These are phyloP conservation scores for Acanthosoma haemorrhoidale DNA, from an alignment of 2,888 invertebrate genomes.

Conservation along the genomic window DNA sequence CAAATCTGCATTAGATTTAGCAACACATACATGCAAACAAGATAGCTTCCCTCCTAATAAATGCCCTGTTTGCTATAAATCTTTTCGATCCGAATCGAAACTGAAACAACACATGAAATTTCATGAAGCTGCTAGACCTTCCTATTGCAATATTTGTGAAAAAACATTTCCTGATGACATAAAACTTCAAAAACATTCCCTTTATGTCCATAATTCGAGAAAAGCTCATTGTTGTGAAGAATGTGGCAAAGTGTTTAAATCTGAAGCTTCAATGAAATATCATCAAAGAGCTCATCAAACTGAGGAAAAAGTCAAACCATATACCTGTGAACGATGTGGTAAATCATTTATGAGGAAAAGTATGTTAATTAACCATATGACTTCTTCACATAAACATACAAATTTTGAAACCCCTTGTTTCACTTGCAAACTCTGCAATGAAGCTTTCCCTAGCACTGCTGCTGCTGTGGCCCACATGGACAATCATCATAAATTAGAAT, in stretches of 20 bases:
- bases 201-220: slow-evolving; percentile 36
- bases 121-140: slow-evolving; percentile 36
- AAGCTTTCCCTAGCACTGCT: slow-evolving; percentile 41
- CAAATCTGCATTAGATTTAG: slow-evolving; percentile 28
- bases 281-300: slow-evolving; percentile 39
- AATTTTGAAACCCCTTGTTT: slow-evolving; percentile 40
- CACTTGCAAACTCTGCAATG: slow-evolving; percentile 42
- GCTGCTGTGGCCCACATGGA: slow-evolving; percentile 41
- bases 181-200: slow-evolving; percentile 39
- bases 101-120: slow-evolving; percentile 38
- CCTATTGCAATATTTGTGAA: slow-evolving; percentile 39
- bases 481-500: slow-evolving; percentile 37
- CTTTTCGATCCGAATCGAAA: slow-evolving; percentile 37
- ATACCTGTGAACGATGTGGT: slow-evolving; percentile 42
- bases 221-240: slow-evolving; percentile 40
- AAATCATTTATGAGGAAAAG: slow-evolving; percentile 43
- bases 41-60: slow-evolving; percentile 28
- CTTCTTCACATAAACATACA: slow-evolving; percentile 39
- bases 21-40: slow-evolving; percentile 26
- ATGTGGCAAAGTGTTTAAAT: slow-evolving; percentile 40
- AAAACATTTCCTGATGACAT: slow-evolving; percentile 41
- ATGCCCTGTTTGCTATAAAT: slow-evolving; percentile 38
- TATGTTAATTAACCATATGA: slow-evolving; percentile 43
- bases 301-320: slow-evolving; percentile 37
- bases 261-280: slow-evolving; percentile 36